Evolutionary conservation across 2,888 invertebrate genomes (phyloP).

Genomic region (Plutella xylostella): DNA sequence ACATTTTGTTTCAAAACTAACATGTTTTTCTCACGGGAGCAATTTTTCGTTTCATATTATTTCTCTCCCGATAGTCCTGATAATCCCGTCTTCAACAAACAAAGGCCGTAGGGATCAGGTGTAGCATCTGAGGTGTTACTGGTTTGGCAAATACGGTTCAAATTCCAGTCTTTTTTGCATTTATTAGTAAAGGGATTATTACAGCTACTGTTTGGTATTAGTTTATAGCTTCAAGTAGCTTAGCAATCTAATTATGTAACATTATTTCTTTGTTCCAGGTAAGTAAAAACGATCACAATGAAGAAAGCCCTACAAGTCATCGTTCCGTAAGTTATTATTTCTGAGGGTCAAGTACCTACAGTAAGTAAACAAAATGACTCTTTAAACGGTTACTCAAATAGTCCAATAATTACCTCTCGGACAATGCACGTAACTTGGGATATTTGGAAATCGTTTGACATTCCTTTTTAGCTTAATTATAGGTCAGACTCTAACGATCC

Average conservation of each 20-base stretch:
- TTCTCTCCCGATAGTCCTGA: no score
- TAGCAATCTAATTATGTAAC: background rate
- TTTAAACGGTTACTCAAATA: conserved; percentile 18
- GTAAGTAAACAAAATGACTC: background rate
- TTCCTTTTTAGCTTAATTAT: conserved; percentile 55
- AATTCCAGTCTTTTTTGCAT: no score
- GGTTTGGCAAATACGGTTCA: conserved; percentile 3
- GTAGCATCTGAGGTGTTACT: conserved; percentile 13
- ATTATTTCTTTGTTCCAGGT: conserved; percentile 5
- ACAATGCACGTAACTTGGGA: conserved; percentile 15
- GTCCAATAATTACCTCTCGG: conserved; percentile 8
- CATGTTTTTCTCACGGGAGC: no score
- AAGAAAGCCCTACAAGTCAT: background rate
- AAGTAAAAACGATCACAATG: background rate
- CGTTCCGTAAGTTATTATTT: no score
- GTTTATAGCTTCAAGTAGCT: no score
- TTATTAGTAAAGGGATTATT: background rate
- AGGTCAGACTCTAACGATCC: conserved; percentile 34
- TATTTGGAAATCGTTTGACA: conserved; percentile 39
- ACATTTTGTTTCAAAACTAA: no score
- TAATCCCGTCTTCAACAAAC: no score
- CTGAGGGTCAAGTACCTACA: no score
- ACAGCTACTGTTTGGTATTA: background rate
- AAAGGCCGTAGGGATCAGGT: conserved; percentile 39
- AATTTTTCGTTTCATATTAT: no score